Percentiles rank a stretch among this genome's conserved stretches.
phyloP scores from a whole-genome alignment of 2,797 vertebrate species.

The Enteromius unitaeniatus region DNA sequence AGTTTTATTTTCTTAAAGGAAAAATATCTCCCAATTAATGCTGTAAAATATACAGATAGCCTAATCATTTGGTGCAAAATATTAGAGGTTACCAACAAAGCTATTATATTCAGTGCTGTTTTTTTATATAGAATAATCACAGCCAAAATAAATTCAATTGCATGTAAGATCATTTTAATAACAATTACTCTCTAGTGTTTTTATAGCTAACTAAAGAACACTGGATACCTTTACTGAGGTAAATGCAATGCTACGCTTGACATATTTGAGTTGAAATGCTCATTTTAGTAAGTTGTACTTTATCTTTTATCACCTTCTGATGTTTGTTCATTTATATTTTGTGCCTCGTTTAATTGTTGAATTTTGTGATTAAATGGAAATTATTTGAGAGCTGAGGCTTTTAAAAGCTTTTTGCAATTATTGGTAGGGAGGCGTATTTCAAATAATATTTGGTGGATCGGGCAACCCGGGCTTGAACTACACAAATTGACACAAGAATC shows the following conservation, averaged over 20 bases:
- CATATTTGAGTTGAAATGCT: background rate
- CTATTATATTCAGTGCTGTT: too few relatives aligned
- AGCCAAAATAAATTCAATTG: too few relatives aligned
- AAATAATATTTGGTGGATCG: too few relatives aligned
- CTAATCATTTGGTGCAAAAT: background rate
- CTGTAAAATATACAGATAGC: background rate
- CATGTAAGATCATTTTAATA: too few relatives aligned
- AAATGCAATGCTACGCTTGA: background rate
- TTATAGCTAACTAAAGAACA: too few relatives aligned
- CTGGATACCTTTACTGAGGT: background rate
- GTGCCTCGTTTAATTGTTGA: background rate
- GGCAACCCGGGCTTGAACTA: too few relatives aligned
- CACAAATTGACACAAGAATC: too few relatives aligned
- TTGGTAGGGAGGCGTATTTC: too few relatives aligned
- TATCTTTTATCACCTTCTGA: background rate
- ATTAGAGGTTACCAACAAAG: too few relatives aligned
- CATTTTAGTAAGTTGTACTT: background rate
- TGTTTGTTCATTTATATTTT: background rate
- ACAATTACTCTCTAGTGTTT: too few relatives aligned
- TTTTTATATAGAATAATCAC: too few relatives aligned
- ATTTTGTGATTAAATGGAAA: background rate
- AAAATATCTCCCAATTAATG: background rate
- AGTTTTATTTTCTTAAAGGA: background rate
- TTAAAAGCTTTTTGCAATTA: too few relatives aligned
- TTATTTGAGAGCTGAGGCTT: background rate